A percentile compares a stretch with the other conserved stretches of the same genome.
Evolutionary conservation across 2,888 invertebrate genomes (phyloP).

Genomic region (Noctua fimbriata): DNA sequence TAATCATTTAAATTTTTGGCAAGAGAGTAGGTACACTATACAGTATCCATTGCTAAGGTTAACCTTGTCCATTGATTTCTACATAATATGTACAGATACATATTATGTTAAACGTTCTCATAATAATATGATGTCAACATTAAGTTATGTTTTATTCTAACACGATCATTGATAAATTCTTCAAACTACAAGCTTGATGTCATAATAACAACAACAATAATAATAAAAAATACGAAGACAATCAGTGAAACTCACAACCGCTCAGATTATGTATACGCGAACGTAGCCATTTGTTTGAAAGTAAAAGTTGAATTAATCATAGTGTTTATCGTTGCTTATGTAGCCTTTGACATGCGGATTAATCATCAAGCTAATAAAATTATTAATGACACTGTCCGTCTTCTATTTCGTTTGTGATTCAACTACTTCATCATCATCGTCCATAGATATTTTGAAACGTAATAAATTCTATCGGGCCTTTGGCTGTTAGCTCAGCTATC

Average conservation of each 20-base stretch:
- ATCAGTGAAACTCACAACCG: conserved; percentile 38
- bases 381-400: conserved; percentile 3
- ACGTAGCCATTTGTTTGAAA: conserved; percentile 50
- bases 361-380: conserved; percentile 30
- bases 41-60: background rate
- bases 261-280: conserved; percentile 40
- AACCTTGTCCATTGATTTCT: background rate
- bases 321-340: conserved; percentile 43
- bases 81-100: background rate
- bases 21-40: background rate
- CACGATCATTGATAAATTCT: conserved; percentile 11
- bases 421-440: background rate
- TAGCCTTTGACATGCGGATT: conserved; percentile 56
- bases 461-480: background rate
- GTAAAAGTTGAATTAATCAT: conserved; percentile 62
- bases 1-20: background rate
- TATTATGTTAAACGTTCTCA: too few species aligned
- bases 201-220: conserved; percentile 8
- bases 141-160: background rate
- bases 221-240: conserved; percentile 3
- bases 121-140: too few species aligned
- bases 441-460: background rate
- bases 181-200: conserved; percentile 3
- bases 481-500: background rate
- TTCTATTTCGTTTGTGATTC: conserved; percentile 17